Evolutionary conservation across 2,113 vertebrate species (phyloP).

Genomic region (Tinamus guttatus): DNA sequence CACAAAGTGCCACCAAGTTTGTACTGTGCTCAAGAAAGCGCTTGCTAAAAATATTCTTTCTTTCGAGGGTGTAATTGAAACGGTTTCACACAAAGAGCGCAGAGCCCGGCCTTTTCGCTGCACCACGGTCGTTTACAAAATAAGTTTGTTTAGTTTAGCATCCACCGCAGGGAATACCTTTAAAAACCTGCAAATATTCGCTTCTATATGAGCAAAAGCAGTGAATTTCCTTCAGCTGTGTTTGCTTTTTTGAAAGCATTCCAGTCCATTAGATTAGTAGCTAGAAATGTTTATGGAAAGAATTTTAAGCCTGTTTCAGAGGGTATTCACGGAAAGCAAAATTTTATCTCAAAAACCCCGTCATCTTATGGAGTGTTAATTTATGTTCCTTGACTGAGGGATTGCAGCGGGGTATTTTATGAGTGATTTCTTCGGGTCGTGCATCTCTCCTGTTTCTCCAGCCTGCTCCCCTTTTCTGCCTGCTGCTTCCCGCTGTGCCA

Average conservation of each 20-base stretch:
- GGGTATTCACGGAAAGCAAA: conserved; percentile 18
- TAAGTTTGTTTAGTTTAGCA: conserved; percentile 6
- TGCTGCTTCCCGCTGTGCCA: background rate
- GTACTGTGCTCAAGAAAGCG: background rate
- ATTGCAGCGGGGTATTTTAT: background rate
- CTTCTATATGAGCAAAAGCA: background rate
- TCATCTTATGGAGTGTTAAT: background rate
- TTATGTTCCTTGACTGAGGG: background rate
- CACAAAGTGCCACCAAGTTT: background rate
- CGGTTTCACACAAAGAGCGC: background rate
- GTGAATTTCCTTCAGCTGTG: conserved; percentile 12
- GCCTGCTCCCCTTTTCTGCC: background rate
- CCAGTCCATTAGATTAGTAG: background rate
- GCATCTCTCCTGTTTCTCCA: background rate
- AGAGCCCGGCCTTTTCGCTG: background rate
- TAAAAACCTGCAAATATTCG: conserved; percentile 8
- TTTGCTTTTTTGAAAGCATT: conserved; percentile 37
- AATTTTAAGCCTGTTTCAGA: conserved; percentile 32
- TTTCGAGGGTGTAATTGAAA: background rate
- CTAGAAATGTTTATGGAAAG: conserved; percentile 32
- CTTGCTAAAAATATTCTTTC: background rate
- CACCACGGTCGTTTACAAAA: background rate
- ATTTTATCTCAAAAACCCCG: conserved; percentile 24
- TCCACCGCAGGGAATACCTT: background rate
- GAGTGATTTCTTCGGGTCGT: background rate